These are phyloP conservation scores for Calycopis cecrops DNA, from an alignment of 1,140 invertebrate genomes.

Conservation along the genomic window DNA sequence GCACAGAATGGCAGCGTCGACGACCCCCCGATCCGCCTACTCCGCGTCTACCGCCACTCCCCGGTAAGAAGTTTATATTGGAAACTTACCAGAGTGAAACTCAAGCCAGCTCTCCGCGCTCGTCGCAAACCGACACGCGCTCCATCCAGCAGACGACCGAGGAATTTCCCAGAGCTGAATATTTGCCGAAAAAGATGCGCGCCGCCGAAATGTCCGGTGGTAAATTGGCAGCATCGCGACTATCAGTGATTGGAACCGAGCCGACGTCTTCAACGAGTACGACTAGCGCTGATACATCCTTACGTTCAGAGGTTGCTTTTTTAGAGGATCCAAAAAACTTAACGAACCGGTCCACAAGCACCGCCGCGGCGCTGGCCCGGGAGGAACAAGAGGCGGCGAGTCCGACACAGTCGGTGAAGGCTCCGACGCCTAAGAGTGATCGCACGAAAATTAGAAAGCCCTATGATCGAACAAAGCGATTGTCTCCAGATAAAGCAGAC, in stretches of 20 bases:
- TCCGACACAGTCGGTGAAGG: slow-evolving; percentile 60
- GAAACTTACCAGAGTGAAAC: slow-evolving; percentile 70
- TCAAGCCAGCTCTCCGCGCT: slow-evolving; percentile 40
- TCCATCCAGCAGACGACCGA: slow-evolving; percentile 26
- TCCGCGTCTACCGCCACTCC: slow-evolving; percentile 52
- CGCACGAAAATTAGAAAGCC: slow-evolving; percentile 37
- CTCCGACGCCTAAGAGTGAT: slow-evolving; percentile 52
- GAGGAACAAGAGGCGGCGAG: slow-evolving; percentile 68
- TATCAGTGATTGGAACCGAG: slow-evolving; percentile 25
- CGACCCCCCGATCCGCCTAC: slow-evolving; percentile 49
- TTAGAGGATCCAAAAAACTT: slow-evolving; percentile 74
- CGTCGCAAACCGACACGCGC: slow-evolving; percentile 29
- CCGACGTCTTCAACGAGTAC: slow-evolving; percentile 28
- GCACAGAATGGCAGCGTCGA: slow-evolving; percentile 49
- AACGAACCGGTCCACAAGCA: slow-evolving; percentile 68
- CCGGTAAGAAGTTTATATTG: slow-evolving; percentile 71
- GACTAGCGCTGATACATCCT: slow-evolving; percentile 29
- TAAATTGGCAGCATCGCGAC: slow-evolving; percentile 49
- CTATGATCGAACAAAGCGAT: slow-evolving; percentile 33
- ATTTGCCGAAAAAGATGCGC: slow-evolving; percentile 72
- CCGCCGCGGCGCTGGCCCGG: slow-evolving; percentile 70
- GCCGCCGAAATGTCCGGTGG: slow-evolving; percentile 67
- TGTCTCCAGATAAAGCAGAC: slow-evolving; percentile 37
- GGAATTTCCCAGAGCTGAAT: slow-evolving; percentile 50
- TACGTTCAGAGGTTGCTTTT: slow-evolving; percentile 62